Conservation (phyloP, 2,888 invertebrate genomes). For the Eupithecia pulchellata region DNA sequence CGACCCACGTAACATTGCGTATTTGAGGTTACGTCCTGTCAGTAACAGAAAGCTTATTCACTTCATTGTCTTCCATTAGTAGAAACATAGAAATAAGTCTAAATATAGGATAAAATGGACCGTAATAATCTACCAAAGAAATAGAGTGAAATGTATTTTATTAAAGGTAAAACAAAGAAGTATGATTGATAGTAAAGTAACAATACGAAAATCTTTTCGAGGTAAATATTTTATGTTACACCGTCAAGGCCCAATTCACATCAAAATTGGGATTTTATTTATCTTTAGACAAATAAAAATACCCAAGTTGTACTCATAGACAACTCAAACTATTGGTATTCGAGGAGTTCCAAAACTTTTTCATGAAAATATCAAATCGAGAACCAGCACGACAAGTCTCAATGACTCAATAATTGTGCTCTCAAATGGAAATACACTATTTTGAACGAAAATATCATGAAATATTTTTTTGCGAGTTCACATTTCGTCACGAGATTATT, state of each 20-base stretch:
- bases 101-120: background rate
- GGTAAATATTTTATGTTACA: background rate
- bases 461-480: conserved; percentile 11
- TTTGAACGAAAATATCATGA: background rate
- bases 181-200: background rate
- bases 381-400: conserved; percentile 12
- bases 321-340: background rate
- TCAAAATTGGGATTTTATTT: background rate
- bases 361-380: conserved; percentile 22
- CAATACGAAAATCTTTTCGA: background rate
- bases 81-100: background rate
- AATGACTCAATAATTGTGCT: conserved; percentile 34
- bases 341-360: conserved; percentile 9
- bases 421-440: conserved; percentile 17
- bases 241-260: background rate
- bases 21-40: conserved; percentile 30
- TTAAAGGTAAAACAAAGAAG: background rate
- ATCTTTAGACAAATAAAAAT: no score
- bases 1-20: conserved; percentile 36
- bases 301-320: background rate
- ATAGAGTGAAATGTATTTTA: background rate
- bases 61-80: conserved; percentile 33
- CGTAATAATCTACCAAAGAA: background rate
- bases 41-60: conserved; percentile 31
- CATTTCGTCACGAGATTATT: conserved; percentile 14